Base-by-base conservation (phyloP, 2,113 vertebrate genomes). In the Tetrao urogallus region DNA sequence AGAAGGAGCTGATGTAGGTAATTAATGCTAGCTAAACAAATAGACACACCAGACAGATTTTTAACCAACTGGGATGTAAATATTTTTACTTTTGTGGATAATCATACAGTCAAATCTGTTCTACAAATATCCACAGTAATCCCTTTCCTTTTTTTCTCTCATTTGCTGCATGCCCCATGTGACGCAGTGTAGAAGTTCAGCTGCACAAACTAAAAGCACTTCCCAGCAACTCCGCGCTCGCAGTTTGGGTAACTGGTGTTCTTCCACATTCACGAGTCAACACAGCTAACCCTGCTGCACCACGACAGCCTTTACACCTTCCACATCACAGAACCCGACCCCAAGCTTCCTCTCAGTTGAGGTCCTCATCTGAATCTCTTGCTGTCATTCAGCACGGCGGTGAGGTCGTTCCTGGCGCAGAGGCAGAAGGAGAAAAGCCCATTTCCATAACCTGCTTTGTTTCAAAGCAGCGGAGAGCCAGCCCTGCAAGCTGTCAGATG, bases 41-140 rank as follows among this genome's bases (percentile, higher is more conserved):
- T 8, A 69, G 88, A 93, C 74, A 66, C 47, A 63, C 48, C 52
- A 70, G 83, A 72, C 66, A 93, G 91, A 88, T 93, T 92, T 93
- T 69, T 54, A 91, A 74, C 71, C 80, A 91, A 78, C 38, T 85
- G 91, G 43, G 75, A 78, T 45, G 91, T 85, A 88, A 93, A 82
- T 88, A 81, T 88, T 93, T 91, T 89, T 43, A 78, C 36, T 65
- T 54, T 60, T 43, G 65, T 48, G 38, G 38, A 64, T 69, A 81
- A 78, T 60, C 76, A 45, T 18, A 60, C 48, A 65, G 75, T 32
- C 66, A 60, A 88, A 82, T 76, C 48, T 70, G 43, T 27, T 70
- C 66, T 36, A 69, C 75, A 91, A 72, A 78, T 38, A 77, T 15
- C 40, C 57, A 56, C 60, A 32, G 65, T 10, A 65, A 85, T 34